phyloP scores from a whole-genome alignment of 1,140 invertebrate species.

The Cotesia chilonis region DNA sequence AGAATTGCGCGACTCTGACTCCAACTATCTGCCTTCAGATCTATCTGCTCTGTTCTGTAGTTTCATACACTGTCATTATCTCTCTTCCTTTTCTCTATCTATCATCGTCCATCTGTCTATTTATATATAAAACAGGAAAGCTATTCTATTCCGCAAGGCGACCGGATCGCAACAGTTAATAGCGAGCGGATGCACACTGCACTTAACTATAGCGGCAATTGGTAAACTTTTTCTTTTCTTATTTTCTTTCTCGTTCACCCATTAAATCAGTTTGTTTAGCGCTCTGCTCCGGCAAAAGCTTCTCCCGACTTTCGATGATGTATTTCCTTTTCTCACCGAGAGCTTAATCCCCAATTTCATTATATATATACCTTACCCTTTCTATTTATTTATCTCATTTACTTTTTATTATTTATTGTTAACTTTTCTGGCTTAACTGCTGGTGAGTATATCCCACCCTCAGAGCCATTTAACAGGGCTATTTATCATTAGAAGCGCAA shows the following conservation, averaged over 20 bases:
- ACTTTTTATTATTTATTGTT: constrained; percentile 10
- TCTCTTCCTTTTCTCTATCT: not conserved
- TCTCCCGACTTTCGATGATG: constrained; percentile 12
- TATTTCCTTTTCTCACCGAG: not conserved
- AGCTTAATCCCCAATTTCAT: constrained; percentile 16
- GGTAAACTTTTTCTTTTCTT: not conserved
- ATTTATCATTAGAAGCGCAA: constrained; percentile 2
- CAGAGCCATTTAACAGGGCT: not conserved
- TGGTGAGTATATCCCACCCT: not conserved
- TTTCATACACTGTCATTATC: not conserved
- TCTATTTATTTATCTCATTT: constrained; percentile 22
- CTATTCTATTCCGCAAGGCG: not conserved
- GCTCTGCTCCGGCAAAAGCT: constrained; percentile 19
- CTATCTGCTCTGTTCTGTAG: not conserved
- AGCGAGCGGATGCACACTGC: not conserved
- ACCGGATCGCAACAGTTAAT: constrained; percentile 15
- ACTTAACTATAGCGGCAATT: constrained; percentile 11
- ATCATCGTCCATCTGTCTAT: not conserved
- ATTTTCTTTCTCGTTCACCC: not conserved
- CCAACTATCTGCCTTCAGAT: not conserved
- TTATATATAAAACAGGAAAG: not conserved
- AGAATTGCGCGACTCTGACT: constrained; percentile 28
- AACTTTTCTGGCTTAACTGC: constrained; percentile 1
- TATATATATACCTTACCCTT: not conserved
- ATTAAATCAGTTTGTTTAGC: constrained; percentile 24